Evolutionary conservation across 2,888 invertebrate species (phyloP), one percentile per base, ranked within the genome.

Genomic region (Bombylius major): DNA sequence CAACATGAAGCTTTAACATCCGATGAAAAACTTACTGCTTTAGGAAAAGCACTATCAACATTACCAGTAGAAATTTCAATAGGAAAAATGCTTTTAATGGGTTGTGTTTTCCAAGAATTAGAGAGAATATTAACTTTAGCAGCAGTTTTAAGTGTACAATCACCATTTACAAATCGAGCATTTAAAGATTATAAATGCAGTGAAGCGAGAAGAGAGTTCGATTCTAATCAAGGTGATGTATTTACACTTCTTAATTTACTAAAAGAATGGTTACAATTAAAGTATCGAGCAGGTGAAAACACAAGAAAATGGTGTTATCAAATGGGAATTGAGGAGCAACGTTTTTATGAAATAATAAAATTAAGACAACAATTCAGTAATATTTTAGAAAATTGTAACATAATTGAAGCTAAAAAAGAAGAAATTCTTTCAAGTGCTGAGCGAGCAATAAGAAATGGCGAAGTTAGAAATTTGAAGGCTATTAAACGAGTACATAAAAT

Each of bases 281-380:
- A 93, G 68, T 78, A 83, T 53, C 56, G 62, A 4, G 63, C 67
- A 39, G 56, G 58, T 14, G 69, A 70, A 44, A 69, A 67, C 39
- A 81, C 84, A 0, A 78, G 84, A 49, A 82, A 83, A 58, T 99
- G 99, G 98, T 93, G 96, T 64, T 82, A 82, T 61, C 80, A 88
- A 56, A 78, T 94, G 56, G 96, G 95, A 0, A 78, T 99, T 8
- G 98, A 99, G 72, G 98, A 99, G 69, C 97, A 99, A 71, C 77
- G 99, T 32, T 87, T 99, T 66, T 99, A 97, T 68, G 99, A 99
- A 75, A 87, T 95, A 66, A 91, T 90, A 0, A 98, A 98, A 76
- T 76, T 99, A 7, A 81, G 94, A 44, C 81, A 86, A 33, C 99
- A 99, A 72, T 89, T 96, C 65, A 82, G 87, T 67, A 85, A 87